phyloP scores from a whole-genome alignment of 2,888 invertebrate genomes.

The Eledone cirrhosa region DNA sequence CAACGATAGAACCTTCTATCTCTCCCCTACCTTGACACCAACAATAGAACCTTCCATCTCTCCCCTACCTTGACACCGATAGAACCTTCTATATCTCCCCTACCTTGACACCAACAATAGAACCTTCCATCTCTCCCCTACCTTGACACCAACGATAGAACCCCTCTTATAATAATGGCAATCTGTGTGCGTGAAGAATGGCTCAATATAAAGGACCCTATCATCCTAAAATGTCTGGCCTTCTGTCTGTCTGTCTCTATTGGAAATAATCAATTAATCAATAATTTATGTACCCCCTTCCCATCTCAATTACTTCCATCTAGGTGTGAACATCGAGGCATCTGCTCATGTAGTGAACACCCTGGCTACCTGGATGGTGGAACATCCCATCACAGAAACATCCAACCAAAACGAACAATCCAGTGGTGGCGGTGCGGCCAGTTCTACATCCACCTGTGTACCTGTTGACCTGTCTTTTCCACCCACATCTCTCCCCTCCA shows the following conservation, averaged over 20 bases:
- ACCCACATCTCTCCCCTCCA: constrained; percentile 8
- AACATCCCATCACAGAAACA: constrained; percentile 69
- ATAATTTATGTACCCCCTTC: neutral
- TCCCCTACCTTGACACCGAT: no score
- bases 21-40: no score
- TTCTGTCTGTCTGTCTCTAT: neutral
- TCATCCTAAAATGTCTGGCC: no score
- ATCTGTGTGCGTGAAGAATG: neutral
- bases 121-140: no score
- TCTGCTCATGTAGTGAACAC: constrained; percentile 71
- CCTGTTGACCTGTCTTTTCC: constrained; percentile 21
- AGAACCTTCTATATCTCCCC: no score
- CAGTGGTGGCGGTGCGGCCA: constrained; percentile 19
- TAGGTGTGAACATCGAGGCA: constrained; percentile 67
- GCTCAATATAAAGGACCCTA: neutral
- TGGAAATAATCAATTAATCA: no score
- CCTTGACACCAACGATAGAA: no score
- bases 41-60: no score
- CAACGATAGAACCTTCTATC: no score
- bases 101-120: no score
- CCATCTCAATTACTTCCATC: neutral
- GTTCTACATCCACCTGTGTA: neutral
- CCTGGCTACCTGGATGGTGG: constrained; percentile 75
- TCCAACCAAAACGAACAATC: constrained; percentile 22
- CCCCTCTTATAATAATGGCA: no score